Evolutionary conservation across 2,797 vertebrate genomes (phyloP).

Genomic region (Platalea minor): DNA sequence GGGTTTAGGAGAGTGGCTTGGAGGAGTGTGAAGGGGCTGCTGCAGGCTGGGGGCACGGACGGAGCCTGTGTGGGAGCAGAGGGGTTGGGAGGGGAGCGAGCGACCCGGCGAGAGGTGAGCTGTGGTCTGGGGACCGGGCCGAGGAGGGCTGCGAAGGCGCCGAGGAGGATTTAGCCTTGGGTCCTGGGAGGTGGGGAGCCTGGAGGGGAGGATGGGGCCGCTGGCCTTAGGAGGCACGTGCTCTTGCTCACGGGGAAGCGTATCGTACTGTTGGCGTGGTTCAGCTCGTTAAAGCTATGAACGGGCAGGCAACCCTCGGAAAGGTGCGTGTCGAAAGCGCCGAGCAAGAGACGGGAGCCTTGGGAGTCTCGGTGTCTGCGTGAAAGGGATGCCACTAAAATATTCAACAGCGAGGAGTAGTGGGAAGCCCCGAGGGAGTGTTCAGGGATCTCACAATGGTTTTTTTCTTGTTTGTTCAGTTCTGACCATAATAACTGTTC

Average conservation of each 20-base stretch:
- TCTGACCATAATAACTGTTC: neutral
- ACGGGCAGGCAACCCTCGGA: neutral
- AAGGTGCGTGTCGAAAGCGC: neutral
- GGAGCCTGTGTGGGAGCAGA: neutral
- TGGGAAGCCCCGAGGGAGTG: accelerated
- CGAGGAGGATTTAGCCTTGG: neutral
- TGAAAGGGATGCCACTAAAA: neutral
- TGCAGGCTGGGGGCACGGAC: neutral
- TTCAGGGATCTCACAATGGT: neutral
- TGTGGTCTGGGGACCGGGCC: neutral
- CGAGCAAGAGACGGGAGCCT: neutral
- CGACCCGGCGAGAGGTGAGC: neutral
- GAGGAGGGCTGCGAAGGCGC: neutral
- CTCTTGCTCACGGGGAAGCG: accelerated
- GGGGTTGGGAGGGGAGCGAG: neutral
- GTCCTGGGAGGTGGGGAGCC: neutral
- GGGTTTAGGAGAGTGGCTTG: neutral
- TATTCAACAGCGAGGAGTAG: neutral
- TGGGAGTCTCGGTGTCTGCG: neutral
- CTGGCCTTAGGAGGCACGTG: accelerated
- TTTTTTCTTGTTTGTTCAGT: neutral
- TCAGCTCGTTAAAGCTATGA: neutral
- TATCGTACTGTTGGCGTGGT: accelerated
- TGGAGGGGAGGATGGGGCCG: neutral
- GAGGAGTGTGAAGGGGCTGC: neutral